Evolutionary conservation across 2,113 vertebrate species (phyloP).

Genomic region (Macquaria ambigua): DNA sequence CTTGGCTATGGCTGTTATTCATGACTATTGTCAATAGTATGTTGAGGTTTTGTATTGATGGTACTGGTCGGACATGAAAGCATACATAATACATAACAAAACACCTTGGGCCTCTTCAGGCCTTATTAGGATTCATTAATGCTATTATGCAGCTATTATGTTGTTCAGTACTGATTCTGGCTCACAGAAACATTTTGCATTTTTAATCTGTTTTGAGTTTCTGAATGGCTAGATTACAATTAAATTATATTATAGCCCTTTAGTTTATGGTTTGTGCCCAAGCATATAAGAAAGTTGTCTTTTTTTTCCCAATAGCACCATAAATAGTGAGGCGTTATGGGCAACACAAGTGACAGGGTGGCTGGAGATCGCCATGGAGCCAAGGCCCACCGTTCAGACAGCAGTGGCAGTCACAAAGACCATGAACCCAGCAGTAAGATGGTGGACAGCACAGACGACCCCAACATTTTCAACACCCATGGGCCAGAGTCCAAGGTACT

Average conservation of each 20-base stretch:
- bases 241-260: not conserved
- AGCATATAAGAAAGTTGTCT: not conserved
- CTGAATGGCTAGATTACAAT: not conserved
- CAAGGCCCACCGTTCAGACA: conserved; percentile 90
- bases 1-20: not conserved
- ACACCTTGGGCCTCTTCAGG: not conserved
- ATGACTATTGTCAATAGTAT: not conserved
- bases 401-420: conserved; percentile 88
- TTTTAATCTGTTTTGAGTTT: not conserved
- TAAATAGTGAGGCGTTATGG: conserved; percentile 84
- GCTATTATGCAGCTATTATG: not conserved
- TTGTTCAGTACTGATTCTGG: not conserved
- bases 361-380: conserved; percentile 91
- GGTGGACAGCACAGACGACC: conserved; percentile 97
- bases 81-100: not conserved
- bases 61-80: not conserved
- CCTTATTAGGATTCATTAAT: not conserved
- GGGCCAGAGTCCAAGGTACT: conserved; percentile 91
- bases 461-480: conserved; percentile 92
- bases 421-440: conserved; percentile 90
- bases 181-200: not conserved
- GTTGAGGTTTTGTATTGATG: not conserved
- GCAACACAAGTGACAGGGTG: conserved; percentile 94
- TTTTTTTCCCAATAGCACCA: not conserved
- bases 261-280: not conserved